Percentiles rank a stretch among this genome's conserved stretches.
These are phyloP conservation scores for Diaprepes abbreviatus DNA, from an alignment of 2,888 invertebrate genomes.

Conservation along the genomic window DNA sequence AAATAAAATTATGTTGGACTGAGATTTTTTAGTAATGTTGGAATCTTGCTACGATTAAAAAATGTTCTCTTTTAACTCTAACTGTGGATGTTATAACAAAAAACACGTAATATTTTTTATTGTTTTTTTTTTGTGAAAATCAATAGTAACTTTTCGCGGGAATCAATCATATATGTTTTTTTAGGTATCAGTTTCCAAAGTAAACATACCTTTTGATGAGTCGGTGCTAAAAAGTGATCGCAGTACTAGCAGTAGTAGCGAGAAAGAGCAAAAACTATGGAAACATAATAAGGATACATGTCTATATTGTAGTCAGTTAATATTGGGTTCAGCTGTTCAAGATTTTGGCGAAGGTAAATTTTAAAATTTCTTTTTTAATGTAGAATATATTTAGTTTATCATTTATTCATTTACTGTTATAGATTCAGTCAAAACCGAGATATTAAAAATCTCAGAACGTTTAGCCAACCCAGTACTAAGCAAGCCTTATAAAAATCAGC, in stretches of 20 bases:
- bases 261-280: conserved; percentile 29
- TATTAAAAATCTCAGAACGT: conserved; percentile 80
- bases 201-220: conserved; percentile 44
- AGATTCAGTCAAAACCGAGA: conserved; percentile 67
- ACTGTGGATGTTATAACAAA: too few relatives aligned
- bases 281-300: conserved; percentile 52
- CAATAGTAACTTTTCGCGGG: too few relatives aligned
- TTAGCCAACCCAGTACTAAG: conserved; percentile 85
- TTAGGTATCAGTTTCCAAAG: conserved; percentile 20
- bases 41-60: too few relatives aligned
- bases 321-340: conserved; percentile 21
- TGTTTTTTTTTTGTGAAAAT: too few relatives aligned
- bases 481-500: conserved; percentile 84
- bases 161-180: too few relatives aligned
- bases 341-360: conserved; percentile 54
- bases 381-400: too few relatives aligned
- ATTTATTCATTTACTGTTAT: too few relatives aligned
- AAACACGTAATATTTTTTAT: too few relatives aligned
- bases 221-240: conserved; percentile 29
- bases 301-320: conserved; percentile 51
- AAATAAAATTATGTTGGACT: too few relatives aligned
- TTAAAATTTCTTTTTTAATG: too few relatives aligned
- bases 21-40: too few relatives aligned
- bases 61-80: too few relatives aligned
- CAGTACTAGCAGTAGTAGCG: background rate